A percentile compares a stretch with the other conserved stretches of the same genome.
These are phyloP conservation scores for Mesocentrotus franciscanus DNA, from an alignment of 53 echinoderm and acorn worm species.

Conservation along the genomic window DNA sequence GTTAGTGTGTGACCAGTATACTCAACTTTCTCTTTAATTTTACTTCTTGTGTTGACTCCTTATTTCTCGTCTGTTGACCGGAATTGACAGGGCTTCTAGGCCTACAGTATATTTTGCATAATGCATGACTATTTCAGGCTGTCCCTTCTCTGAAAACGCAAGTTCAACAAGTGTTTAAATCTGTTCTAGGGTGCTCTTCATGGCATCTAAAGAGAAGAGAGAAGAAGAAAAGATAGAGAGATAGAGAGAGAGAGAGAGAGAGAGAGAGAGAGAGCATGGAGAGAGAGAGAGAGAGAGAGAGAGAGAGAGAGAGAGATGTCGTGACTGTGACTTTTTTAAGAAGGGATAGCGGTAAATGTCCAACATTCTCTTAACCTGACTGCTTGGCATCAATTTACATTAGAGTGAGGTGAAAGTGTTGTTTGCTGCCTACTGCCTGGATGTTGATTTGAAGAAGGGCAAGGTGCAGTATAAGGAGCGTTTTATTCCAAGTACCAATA, in stretches of 20 bases:
- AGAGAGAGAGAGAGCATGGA: not conserved
- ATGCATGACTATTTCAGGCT: constrained; percentile 29
- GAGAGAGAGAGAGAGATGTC: not conserved
- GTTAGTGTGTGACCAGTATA: too few relatives aligned
- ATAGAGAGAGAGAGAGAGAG: not conserved
- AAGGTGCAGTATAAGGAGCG: too few relatives aligned
- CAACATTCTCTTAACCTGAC: too few relatives aligned
- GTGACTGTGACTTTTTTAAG: too few relatives aligned
- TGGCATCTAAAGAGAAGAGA: not conserved
- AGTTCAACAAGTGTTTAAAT: constrained; percentile 32
- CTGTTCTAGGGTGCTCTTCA: not conserved
- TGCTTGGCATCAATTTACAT: too few relatives aligned
- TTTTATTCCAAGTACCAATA: too few relatives aligned
- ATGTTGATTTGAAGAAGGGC: too few relatives aligned
- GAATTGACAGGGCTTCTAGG: not conserved
- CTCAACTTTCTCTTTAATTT: not conserved
- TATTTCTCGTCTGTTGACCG: constrained; percentile 20
- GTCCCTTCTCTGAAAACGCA: constrained; percentile 2
- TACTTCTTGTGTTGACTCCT: not conserved
- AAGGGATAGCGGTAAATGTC: too few relatives aligned
- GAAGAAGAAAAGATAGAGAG: not conserved
- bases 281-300: not conserved
- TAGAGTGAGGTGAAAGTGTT: too few relatives aligned
- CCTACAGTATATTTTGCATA: not conserved
- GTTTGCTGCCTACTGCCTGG: too few relatives aligned